These are phyloP conservation scores for Micrasema minimum DNA, from an alignment of 1,140 invertebrate genomes.

Conservation along the genomic window DNA sequence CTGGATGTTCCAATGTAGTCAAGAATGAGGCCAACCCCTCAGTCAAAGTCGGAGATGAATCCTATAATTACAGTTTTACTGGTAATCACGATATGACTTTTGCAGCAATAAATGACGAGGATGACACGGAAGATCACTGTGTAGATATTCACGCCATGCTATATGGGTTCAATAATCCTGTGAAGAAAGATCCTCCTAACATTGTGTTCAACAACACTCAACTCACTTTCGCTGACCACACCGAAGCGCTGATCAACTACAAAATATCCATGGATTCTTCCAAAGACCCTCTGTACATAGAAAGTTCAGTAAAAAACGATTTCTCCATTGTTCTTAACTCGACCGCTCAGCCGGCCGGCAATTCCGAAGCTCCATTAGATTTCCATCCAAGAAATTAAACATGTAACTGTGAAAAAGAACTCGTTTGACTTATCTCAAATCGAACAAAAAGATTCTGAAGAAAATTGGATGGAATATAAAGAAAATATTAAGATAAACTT, in stretches of 20 bases:
- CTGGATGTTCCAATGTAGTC: no score
- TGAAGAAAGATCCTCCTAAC: conserved; percentile 32
- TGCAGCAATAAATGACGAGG: conserved; percentile 30
- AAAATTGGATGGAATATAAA: no score
- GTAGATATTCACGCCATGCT: conserved; percentile 38
- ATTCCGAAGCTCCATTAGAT: no score
- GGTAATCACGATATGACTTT: conserved; percentile 41
- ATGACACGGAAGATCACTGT: conserved; percentile 44
- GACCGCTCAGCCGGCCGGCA: no score
- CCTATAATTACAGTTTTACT: conserved; percentile 6
- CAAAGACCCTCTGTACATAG: conserved; percentile 1
- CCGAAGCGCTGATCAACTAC: conserved; percentile 49
- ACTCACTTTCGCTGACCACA: conserved; percentile 42
- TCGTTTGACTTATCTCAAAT: not conserved
- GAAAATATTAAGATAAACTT: conserved; percentile 38
- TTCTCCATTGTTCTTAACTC: no score
- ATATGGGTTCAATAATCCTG: conserved; percentile 16
- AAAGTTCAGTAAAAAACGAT: not conserved
- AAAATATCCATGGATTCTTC: conserved; percentile 33
- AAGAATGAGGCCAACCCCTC: not conserved
- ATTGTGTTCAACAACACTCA: conserved; percentile 27
- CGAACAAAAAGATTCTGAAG: conserved; percentile 1
- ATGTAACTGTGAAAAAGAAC: conserved; percentile 3
- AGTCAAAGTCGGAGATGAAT: conserved; percentile 1
- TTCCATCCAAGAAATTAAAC: conserved; percentile 39